phyloP scores from a whole-genome alignment of 2,888 invertebrate species.

The Eulithis prunata region DNA sequence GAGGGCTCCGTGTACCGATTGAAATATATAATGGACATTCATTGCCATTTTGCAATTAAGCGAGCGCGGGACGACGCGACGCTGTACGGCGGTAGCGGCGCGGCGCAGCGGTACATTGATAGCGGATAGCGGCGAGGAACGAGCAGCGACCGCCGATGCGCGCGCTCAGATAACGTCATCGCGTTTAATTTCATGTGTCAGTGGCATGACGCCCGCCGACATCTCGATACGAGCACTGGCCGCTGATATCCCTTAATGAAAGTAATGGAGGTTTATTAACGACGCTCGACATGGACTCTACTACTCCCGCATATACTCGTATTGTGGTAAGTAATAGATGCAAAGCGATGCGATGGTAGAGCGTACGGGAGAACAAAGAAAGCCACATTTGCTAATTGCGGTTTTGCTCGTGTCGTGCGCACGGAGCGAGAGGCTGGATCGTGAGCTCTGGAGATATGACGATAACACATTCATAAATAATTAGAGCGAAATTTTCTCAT shows the following conservation, averaged over 20 bases:
- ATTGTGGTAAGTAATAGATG: slow-evolving; percentile 74
- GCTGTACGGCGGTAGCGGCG: neutral
- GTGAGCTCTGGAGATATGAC: slow-evolving; percentile 82
- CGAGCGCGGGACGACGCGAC: slow-evolving; percentile 56
- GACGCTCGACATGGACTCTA: slow-evolving; percentile 66
- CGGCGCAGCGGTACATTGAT: neutral
- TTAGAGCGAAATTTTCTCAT: slow-evolving; percentile 85
- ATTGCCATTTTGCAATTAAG: slow-evolving; percentile 81
- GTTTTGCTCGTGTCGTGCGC: slow-evolving; percentile 83
- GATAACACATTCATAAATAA: slow-evolving; percentile 85
- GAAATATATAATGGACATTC: slow-evolving; percentile 78
- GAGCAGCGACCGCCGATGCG: slow-evolving; percentile 60
- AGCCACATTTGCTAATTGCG: slow-evolving; percentile 84
- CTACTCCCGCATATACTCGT: slow-evolving; percentile 53
- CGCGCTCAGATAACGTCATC: slow-evolving; percentile 80
- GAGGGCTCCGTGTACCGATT: slow-evolving; percentile 70
- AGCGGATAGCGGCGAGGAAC: slow-evolving; percentile 51
- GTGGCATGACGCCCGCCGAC: slow-evolving; percentile 77
- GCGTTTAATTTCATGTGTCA: slow-evolving; percentile 81
- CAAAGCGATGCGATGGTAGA: slow-evolving; percentile 68
- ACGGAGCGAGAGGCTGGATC: slow-evolving; percentile 81
- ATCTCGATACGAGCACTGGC: slow-evolving; percentile 79
- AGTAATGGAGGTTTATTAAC: slow-evolving; percentile 83
- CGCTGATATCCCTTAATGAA: slow-evolving; percentile 82
- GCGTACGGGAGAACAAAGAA: slow-evolving; percentile 84